Conservation (phyloP, 2,888 invertebrate genomes). For the Synanthedon formicaeformis region DNA sequence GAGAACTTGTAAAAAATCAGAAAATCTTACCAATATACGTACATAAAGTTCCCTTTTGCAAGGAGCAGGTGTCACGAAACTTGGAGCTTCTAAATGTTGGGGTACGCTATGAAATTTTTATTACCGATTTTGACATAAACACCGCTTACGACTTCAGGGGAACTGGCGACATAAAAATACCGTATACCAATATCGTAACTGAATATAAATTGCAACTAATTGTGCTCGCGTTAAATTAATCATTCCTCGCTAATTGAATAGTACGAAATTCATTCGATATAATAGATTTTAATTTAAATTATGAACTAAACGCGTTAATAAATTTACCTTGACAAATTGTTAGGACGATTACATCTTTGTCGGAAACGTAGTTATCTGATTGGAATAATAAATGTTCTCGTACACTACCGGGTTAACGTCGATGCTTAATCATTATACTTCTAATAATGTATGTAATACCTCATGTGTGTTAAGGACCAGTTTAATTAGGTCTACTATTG, state of each 20-base stretch:
- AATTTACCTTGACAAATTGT: background rate
- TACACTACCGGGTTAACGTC: slow-evolving; percentile 28
- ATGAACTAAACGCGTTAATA: background rate
- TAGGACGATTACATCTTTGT: background rate
- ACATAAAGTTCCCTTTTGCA: slow-evolving; percentile 19
- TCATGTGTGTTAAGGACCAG: slow-evolving; percentile 29
- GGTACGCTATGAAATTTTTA: slow-evolving; percentile 28
- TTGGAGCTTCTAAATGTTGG: slow-evolving; percentile 17
- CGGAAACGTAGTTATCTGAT: slow-evolving; percentile 6
- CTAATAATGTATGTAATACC: no score
- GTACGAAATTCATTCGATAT: background rate
- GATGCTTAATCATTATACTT: slow-evolving; percentile 29
- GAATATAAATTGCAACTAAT: background rate
- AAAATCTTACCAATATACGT: no score
- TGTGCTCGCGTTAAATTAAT: background rate
- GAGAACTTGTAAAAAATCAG: no score
- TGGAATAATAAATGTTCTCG: slow-evolving; percentile 21
- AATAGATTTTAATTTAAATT: background rate
- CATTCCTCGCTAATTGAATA: background rate
- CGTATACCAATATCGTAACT: background rate
- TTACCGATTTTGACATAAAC: slow-evolving; percentile 53
- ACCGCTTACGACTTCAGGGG: slow-evolving; percentile 30
- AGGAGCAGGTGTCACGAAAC: slow-evolving; percentile 34
- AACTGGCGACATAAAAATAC: slow-evolving; percentile 12
- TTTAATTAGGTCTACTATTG: slow-evolving; percentile 11